Base-by-base conservation (phyloP, 1,140 invertebrate genomes). In the Ladona fulva region DNA sequence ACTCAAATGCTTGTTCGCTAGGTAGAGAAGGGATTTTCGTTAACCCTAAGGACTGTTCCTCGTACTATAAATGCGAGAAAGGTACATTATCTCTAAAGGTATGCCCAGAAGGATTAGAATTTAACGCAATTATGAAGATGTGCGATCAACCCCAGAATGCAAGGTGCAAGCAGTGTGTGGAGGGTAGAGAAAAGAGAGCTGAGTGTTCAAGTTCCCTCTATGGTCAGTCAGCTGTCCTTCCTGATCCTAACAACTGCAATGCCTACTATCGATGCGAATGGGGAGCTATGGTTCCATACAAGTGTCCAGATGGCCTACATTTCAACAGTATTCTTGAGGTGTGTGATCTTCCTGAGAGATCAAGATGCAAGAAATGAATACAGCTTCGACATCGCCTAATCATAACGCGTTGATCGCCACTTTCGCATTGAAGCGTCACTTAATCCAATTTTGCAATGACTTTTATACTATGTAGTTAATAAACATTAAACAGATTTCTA, bases 71-170 rank as follows among this genome's bases (percentile, higher is more conserved):
- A 16, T 11, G 78, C 74, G 29, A 42, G 74, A 29, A 79, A 76
- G 29, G 81, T 80, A 42, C 78, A 81, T 82, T 88, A 1, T 81
- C 89, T 29, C 80, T 85, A 14, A 85, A 85, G 81, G 12, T 76
- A 7, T 91, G 90, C 79, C 86, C 87, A 0, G 76, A 79, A 6
- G 85, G 84, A 0, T 82, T 90, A 0, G 86, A 87, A 76, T 91
- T 90, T 83, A 89, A 90, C 80, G 80, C 86, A 8, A 52, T 80
- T 0, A 79, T 83, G 0, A 83, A 85, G 79, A 83, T 86, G 7
- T 91, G 90, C 80, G 90, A 90, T 81, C 90, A 85, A 85, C 84
- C 83, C 0, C 52, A 81, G 0, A 82, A 82, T n/a, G 88, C 87
- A 7, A 83, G 85, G 22, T 89, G 89, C 80, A 24, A 74, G 10